Evolutionary conservation across 1,140 invertebrate species (phyloP), one percentile per base, ranked within the genome.

Genomic region (Camponotus floridanus): DNA sequence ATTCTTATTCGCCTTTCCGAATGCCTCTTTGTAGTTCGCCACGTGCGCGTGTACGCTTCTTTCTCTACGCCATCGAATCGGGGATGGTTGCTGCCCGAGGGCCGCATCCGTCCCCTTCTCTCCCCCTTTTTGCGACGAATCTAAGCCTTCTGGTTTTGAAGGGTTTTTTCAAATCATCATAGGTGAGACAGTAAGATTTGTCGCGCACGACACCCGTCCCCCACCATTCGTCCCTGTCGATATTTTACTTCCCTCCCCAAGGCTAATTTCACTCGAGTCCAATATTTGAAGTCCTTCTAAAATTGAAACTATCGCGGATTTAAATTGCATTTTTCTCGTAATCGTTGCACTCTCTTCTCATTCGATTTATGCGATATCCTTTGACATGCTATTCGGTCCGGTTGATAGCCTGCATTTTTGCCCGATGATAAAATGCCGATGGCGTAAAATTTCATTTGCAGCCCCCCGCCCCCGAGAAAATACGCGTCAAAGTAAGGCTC

Each of bases 1-100:
- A 93, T 93, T 93, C 92, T 94, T 94, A 91, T 67, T 78, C 84
- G 87, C 87, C 87, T 81, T 89, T 91, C 89, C 61, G 76, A 83
- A 86, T 83, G 78, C 85, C 26, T 89, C 88, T 89, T 89, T 88
- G 88, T 89, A 83, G 55, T 57, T 57, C 78, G 88, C 86, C 88
- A 89, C 87, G 88, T 89, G 88, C 55, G 67, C 59, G 7, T 48
- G 31, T 45, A 36, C 39, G 13, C n/a, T 26, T 31, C 18, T 78
- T 33, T 68, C 45, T 70, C 64, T 18, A 33, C 33, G 33, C 48
- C 45, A 7, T 61, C 26, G 70, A 68, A 59, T 39, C 51, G 48
- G 6, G 45, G 33, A 57, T 45, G 57, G 36, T 11, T 51, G 57
- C 42, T 70, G 61, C 51, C 51, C 36, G 39, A 26, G 31, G 48